phyloP scores from a whole-genome alignment of 2,888 invertebrate genomes.

The Diploptera punctata region DNA sequence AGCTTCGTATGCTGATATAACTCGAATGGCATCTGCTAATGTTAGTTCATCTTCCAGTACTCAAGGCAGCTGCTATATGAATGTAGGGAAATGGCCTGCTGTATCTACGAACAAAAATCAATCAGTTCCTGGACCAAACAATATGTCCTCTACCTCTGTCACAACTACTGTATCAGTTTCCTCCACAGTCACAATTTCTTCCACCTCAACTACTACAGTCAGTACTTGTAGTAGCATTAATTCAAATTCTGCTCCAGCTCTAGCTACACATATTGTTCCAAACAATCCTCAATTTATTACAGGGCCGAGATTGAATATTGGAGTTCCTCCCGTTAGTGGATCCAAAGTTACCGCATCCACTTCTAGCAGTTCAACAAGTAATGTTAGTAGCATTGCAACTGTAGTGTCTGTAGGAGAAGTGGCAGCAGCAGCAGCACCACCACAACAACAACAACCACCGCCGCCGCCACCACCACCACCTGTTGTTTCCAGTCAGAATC shows the following conservation, averaged over 20 bases:
- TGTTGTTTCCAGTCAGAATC: neutral
- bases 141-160: neutral
- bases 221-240: neutral
- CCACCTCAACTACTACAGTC: neutral
- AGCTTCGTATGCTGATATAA: slow-evolving; percentile 84
- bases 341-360: slow-evolving; percentile 30
- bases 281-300: slow-evolving; percentile 39
- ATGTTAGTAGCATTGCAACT: neutral
- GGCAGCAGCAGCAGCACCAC: neutral
- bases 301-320: slow-evolving; percentile 41
- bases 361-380: slow-evolving; percentile 1
- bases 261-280: slow-evolving; percentile 1
- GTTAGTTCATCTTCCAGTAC: slow-evolving; percentile 40
- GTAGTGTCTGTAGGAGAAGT: too few species aligned
- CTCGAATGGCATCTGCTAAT: slow-evolving; percentile 59
- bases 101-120: slow-evolving; percentile 27
- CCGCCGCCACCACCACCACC: neutral
- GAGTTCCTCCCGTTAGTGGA: slow-evolving; percentile 42
- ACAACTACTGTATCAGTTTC: neutral
- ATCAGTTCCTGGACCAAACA: slow-evolving; percentile 5
- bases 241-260: neutral
- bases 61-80: slow-evolving; percentile 35
- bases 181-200: neutral
- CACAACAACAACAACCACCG: neutral
- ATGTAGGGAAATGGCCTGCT: slow-evolving; percentile 35